These are phyloP conservation scores for Sebastes fasciatus DNA, from an alignment of 2,113 vertebrate species.

Conservation along the genomic window DNA sequence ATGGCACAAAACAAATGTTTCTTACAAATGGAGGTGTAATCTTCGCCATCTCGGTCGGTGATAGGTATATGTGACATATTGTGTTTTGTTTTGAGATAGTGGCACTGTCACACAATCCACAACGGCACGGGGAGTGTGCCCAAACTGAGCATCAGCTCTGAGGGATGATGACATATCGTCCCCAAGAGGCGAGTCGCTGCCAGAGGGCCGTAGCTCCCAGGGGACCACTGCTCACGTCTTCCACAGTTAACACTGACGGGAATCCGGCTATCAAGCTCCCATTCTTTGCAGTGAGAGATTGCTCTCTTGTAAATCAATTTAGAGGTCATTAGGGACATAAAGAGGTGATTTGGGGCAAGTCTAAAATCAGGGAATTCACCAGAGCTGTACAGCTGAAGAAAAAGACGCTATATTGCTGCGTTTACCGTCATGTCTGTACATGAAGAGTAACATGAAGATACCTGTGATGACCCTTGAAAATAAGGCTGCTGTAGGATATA, in stretches of 20 bases:
- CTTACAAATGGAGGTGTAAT: neutral
- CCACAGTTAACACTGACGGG: conserved; percentile 49
- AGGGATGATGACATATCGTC: conserved; percentile 59
- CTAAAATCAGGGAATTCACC: conserved; percentile 7
- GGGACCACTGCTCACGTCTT: conserved; percentile 41
- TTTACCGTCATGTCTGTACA: conserved; percentile 3
- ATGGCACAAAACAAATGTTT: neutral
- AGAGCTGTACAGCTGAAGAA: neutral
- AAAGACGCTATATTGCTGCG: neutral
- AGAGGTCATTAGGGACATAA: conserved; percentile 61
- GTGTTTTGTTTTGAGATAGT: conserved; percentile 23
- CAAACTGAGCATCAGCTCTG: conserved; percentile 43
- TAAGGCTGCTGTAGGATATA: neutral
- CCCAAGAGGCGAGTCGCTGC: conserved; percentile 53
- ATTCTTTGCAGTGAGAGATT: conserved; percentile 41
- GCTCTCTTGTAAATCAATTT: conserved; percentile 65
- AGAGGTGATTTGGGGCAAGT: conserved; percentile 42
- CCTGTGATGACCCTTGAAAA: neutral
- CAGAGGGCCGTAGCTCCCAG: conserved; percentile 40
- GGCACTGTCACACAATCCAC: conserved; percentile 12
- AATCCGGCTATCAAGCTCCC: conserved; percentile 48
- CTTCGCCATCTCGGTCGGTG: neutral
- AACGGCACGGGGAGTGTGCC: conserved; percentile 20
- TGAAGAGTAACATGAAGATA: neutral
- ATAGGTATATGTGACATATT: neutral